A percentile compares a stretch with the other conserved stretches of the same genome.
phyloP scores from a whole-genome alignment of 2,113 vertebrate genomes.

The Phaethon lepturus region DNA sequence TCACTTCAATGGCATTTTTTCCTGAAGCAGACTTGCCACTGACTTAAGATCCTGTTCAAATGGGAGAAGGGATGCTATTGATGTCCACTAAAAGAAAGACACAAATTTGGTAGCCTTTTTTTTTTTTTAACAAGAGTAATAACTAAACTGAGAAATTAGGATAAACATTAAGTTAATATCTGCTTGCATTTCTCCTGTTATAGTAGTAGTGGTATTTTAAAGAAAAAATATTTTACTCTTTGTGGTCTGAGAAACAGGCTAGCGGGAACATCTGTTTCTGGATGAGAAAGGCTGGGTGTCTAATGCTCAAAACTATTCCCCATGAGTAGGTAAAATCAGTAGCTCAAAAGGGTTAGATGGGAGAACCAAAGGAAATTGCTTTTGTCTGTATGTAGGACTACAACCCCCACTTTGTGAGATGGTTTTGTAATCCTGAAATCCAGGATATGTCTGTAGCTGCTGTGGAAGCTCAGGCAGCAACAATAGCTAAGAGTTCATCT shows the following conservation, averaged over 20 bases:
- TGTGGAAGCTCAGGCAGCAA: neutral
- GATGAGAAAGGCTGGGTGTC: neutral
- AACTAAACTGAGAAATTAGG: neutral
- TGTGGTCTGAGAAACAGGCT: neutral
- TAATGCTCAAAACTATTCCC: neutral
- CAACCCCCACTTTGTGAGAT: rapidly evolving
- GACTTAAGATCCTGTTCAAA: neutral
- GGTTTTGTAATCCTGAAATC: neutral
- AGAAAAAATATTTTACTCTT: neutral
- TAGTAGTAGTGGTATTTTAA: neutral
- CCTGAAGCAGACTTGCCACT: neutral
- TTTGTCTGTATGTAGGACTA: neutral
- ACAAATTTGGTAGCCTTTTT: neutral
- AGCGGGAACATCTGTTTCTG: neutral
- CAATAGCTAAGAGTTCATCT: neutral
- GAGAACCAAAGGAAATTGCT: neutral
- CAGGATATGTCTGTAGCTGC: neutral
- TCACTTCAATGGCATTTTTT: neutral
- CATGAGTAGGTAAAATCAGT: neutral
- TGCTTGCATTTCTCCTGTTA: neutral
- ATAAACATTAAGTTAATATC: neutral
- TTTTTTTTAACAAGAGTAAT: neutral
- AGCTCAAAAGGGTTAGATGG: neutral
- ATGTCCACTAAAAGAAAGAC: neutral
- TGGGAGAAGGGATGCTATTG: neutral